Evolutionary conservation across 2,888 invertebrate species (phyloP).

Genomic region (Dolichopus griseipennis): DNA sequence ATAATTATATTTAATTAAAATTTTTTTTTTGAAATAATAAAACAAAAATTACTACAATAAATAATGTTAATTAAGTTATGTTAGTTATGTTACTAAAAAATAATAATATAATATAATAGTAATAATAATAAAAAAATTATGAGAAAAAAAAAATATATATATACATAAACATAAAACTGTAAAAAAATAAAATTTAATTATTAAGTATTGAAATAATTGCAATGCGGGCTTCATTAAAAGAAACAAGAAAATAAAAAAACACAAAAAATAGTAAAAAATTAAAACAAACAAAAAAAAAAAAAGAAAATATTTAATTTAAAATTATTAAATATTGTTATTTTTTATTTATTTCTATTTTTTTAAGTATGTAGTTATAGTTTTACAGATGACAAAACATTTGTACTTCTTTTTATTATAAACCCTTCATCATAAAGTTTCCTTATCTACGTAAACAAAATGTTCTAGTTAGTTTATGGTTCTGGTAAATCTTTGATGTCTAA

Average conservation of each 20-base stretch:
- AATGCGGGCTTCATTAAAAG: conserved; percentile 6
- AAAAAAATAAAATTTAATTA: neutral
- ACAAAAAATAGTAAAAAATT: too few species aligned
- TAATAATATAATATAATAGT: too few species aligned
- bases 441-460: too few species aligned
- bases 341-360: neutral
- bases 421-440: too few species aligned
- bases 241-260: neutral
- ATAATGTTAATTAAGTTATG: neutral
- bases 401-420: too few species aligned
- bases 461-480: too few species aligned
- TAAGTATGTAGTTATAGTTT: too few species aligned
- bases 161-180: neutral
- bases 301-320: neutral
- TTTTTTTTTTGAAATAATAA: neutral
- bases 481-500: too few species aligned
- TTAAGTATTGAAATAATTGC: neutral
- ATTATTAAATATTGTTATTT: neutral
- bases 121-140: too few species aligned
- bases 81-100: conserved; percentile 5
- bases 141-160: neutral
- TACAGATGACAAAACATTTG: too few species aligned
- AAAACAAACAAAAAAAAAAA: neutral
- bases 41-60: neutral
- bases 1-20: neutral